A percentile compares a stretch with the other conserved stretches of the same genome.
Evolutionary conservation across 2,797 vertebrate genomes (phyloP).

Genomic region (Gephyroberyx darwinii): DNA sequence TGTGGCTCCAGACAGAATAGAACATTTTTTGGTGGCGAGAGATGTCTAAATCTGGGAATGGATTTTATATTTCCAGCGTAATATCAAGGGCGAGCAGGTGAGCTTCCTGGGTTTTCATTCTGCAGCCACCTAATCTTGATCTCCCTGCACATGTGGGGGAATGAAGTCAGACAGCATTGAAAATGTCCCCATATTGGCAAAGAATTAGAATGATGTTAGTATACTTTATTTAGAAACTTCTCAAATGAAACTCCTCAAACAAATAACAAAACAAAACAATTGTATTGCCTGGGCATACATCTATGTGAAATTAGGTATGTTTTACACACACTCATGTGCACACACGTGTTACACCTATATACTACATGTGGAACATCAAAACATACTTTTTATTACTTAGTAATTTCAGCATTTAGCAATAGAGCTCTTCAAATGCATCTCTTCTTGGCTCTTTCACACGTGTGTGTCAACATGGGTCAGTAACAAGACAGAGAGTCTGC

Average conservation of each 20-base stretch:
- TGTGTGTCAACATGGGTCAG: no score
- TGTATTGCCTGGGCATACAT: constrained; percentile 28
- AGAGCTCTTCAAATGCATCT: constrained; percentile 7
- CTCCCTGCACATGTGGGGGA: constrained; percentile 71
- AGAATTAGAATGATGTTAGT: constrained; percentile 67
- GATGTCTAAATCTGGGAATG: constrained; percentile 80
- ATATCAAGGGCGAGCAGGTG: constrained; percentile 81
- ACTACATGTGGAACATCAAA: constrained; percentile 13
- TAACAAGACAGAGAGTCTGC: neutral
- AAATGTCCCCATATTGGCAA: constrained; percentile 64
- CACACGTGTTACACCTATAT: constrained; percentile 23
- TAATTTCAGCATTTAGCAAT: neutral
- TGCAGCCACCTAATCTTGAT: constrained; percentile 79
- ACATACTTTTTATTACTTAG: neutral
- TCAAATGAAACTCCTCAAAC: constrained; percentile 45
- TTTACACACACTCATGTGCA: constrained; percentile 39
- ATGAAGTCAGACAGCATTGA: constrained; percentile 67
- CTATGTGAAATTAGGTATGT: constrained; percentile 29
- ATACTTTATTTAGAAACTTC: constrained; percentile 49
- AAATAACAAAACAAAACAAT: constrained; percentile 45
- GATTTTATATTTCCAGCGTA: constrained; percentile 81
- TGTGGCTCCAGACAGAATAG: constrained; percentile 75
- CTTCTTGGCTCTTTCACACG: no score
- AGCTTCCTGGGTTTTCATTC: constrained; percentile 79
- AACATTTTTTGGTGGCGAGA: constrained; percentile 69